Percentiles rank a stretch among this genome's conserved stretches.
phyloP scores from a whole-genome alignment of 2,888 invertebrate genomes.

The Lampropteryx suffumata region DNA sequence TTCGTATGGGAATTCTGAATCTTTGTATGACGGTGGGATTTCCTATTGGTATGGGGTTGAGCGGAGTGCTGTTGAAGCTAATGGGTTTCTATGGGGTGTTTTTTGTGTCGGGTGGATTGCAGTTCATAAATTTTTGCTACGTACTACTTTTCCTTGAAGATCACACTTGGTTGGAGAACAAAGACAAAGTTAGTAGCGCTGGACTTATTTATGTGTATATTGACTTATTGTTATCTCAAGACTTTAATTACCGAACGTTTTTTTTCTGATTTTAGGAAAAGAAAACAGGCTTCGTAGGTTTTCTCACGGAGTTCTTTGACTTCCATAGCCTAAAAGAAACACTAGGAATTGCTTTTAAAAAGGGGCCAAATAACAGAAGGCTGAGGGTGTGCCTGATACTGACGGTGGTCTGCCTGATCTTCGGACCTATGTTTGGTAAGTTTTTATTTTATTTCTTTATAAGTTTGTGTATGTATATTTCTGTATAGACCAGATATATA shows the following conservation, averaged over 20 bases:
- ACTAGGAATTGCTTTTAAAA: slow-evolving; percentile 76
- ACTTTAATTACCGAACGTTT: slow-evolving; percentile 6
- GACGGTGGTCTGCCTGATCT: slow-evolving; percentile 63
- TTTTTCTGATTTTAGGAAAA: slow-evolving; percentile 53
- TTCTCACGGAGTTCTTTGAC: slow-evolving; percentile 73
- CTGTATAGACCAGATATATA: too few relatives aligned
- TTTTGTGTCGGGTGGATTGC: slow-evolving; percentile 62
- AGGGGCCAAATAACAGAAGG: slow-evolving; percentile 68
- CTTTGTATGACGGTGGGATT: slow-evolving; percentile 77
- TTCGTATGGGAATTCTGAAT: slow-evolving; percentile 81
- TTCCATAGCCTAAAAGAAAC: slow-evolving; percentile 74
- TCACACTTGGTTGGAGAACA: slow-evolving; percentile 68
- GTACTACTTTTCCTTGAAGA: slow-evolving; percentile 69
- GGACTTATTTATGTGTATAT: neutral
- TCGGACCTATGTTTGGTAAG: slow-evolving; percentile 74
- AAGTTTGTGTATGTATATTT: too few relatives aligned
- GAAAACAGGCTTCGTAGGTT: slow-evolving; percentile 54
- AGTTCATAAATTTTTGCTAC: slow-evolving; percentile 71
- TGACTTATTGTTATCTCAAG: neutral
- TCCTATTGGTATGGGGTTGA: slow-evolving; percentile 72
- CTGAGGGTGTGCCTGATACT: slow-evolving; percentile 64
- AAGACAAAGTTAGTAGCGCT: slow-evolving; percentile 58
- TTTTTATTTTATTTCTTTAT: too few relatives aligned
- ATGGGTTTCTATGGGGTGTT: slow-evolving; percentile 83
- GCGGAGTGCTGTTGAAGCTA: slow-evolving; percentile 63